Conservation (phyloP, 2,797 vertebrate genomes). For the Miichthys miiuy region DNA sequence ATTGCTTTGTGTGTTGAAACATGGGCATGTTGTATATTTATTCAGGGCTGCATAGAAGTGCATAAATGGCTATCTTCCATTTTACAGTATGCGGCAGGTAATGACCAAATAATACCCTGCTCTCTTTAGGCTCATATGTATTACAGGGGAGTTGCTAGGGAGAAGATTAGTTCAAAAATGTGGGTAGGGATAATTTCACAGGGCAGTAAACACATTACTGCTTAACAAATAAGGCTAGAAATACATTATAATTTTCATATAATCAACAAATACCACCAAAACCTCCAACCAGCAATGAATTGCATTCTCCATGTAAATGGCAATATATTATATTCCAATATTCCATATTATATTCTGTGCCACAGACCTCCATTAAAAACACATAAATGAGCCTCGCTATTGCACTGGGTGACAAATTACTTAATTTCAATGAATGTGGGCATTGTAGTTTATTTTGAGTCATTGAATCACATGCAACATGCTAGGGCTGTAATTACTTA, state of each 20-base stretch:
- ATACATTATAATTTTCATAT: neutral
- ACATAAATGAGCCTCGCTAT: neutral
- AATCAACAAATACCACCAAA: neutral
- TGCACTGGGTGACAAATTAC: neutral
- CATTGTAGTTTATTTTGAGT: neutral
- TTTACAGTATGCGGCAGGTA: constrained; percentile 28
- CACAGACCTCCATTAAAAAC: neutral
- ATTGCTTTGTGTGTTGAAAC: constrained; percentile 52
- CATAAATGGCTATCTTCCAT: constrained; percentile 33
- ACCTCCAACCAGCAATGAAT: neutral
- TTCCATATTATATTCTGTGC: too few species aligned
- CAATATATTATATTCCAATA: too few species aligned
- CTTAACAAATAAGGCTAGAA: neutral
- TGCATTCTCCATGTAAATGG: neutral
- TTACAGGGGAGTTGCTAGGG: constrained; percentile 4
- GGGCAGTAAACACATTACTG: constrained; percentile 27
- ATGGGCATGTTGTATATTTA: constrained; percentile 24
- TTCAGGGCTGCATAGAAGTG: constrained; percentile 9
- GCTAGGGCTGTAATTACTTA: neutral
- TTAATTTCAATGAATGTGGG: neutral
- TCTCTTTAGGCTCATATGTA: constrained; percentile 23
- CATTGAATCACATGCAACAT: neutral
- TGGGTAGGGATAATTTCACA: neutral
- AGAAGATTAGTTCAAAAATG: constrained; percentile 1
- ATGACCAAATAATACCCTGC: constrained; percentile 33